A percentile compares a stretch with the other conserved stretches of the same genome.
Evolutionary conservation across 1,140 invertebrate species (phyloP).

Genomic region (Ips nitidus): DNA sequence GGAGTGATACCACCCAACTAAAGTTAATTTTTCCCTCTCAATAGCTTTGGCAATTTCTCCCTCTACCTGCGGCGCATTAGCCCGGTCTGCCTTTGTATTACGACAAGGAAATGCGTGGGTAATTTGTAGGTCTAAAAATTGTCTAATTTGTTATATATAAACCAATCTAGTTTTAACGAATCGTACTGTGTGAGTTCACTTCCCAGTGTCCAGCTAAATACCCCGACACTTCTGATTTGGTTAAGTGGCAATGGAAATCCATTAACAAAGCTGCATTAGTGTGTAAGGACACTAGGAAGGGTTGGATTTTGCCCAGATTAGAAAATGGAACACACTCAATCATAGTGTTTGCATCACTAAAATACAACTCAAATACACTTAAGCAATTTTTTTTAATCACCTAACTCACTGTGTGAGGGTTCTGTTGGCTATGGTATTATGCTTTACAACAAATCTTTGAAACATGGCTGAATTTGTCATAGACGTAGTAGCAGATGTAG

Average conservation of each 20-base stretch:
- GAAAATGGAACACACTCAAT: slow-evolving; percentile 87
- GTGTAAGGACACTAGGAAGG: slow-evolving; percentile 85
- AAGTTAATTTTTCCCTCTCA: slow-evolving; percentile 74
- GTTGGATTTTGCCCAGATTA: slow-evolving; percentile 85
- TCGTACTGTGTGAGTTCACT: slow-evolving; percentile 88
- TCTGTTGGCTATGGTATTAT: slow-evolving; percentile 68
- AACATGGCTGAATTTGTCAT: slow-evolving; percentile 48
- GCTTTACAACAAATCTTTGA: slow-evolving; percentile 66
- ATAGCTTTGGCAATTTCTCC: slow-evolving; percentile 80
- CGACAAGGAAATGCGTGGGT: slow-evolving; percentile 88
- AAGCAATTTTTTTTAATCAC: background rate
- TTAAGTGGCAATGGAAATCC: slow-evolving; percentile 93
- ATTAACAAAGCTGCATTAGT: slow-evolving; percentile 86
- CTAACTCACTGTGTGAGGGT: slow-evolving; percentile 67
- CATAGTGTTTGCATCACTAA: slow-evolving; percentile 82
- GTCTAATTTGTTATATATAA: background rate
- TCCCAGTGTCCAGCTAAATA: slow-evolving; percentile 95
- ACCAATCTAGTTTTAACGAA: no score
- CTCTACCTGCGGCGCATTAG: slow-evolving; percentile 72
- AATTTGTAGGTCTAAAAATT: slow-evolving; percentile 72
- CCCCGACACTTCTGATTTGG: slow-evolving; percentile 88
- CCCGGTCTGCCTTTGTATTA: slow-evolving; percentile 75
- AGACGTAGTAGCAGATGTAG: slow-evolving; percentile 16
- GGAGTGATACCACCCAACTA: slow-evolving; percentile 97
- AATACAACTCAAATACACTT: slow-evolving; percentile 42